Conservation (phyloP, 37 sponge, comb jelly and placozoan species). For the Mnemiopsis leidyi region DNA sequence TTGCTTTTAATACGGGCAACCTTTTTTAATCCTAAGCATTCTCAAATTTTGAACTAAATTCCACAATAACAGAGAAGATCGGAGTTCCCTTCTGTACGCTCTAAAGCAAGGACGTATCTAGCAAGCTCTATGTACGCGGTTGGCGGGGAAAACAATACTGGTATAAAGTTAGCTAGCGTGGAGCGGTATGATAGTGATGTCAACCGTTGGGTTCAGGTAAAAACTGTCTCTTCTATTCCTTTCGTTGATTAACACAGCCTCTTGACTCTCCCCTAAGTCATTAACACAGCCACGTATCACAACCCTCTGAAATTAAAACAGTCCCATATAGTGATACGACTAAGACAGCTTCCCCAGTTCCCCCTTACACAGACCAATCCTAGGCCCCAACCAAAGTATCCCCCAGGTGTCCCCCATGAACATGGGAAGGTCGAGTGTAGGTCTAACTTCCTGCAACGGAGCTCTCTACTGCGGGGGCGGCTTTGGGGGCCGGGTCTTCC, state of each 20-base stretch:
- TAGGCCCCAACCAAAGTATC: too few relatives aligned
- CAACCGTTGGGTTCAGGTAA: slow-evolving; percentile 8
- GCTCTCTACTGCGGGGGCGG: slow-evolving; percentile 44
- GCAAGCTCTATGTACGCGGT: slow-evolving; percentile 41
- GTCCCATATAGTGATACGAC: too few relatives aligned
- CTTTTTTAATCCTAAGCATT: too few relatives aligned
- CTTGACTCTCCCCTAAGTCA: too few relatives aligned
- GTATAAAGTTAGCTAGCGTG: slow-evolving; percentile 47
- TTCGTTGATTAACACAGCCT: too few relatives aligned
- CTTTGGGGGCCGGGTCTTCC: slow-evolving; percentile 51
- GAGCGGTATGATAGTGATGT: slow-evolving; percentile 23
- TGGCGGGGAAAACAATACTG: slow-evolving; percentile 43
- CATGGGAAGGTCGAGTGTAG: slow-evolving; percentile 58
- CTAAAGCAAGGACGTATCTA: slow-evolving; percentile 43
- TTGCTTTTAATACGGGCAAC: too few relatives aligned
- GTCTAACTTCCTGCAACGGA: slow-evolving; percentile 37
- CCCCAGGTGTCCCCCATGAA: slow-evolving; percentile 42
- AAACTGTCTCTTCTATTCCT: neutral
- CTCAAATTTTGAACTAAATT: too few relatives aligned
- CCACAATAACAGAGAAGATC: slow-evolving; percentile 7
- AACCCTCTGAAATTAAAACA: too few relatives aligned
- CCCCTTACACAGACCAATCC: too few relatives aligned
- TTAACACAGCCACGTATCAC: too few relatives aligned
- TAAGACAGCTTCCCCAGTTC: too few relatives aligned
- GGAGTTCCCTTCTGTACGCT: neutral